phyloP scores from a whole-genome alignment of 2,797 vertebrate species.

The Mormyrops boulengeri region DNA sequence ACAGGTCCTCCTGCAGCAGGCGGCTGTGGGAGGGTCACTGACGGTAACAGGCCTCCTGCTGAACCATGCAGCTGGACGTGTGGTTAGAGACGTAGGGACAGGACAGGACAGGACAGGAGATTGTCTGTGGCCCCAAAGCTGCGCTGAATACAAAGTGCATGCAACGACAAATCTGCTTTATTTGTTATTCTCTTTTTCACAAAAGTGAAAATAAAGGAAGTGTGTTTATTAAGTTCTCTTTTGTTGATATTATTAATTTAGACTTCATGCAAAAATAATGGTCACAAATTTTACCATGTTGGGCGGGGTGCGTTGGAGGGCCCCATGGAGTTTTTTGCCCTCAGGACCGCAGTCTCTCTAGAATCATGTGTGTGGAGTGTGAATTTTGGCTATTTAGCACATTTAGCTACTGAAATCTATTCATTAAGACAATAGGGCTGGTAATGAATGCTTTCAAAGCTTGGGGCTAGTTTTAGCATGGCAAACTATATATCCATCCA shows the following conservation, averaged over 20 bases:
- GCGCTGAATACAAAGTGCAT: not conserved
- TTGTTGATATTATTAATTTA: not conserved
- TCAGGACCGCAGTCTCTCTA: not conserved
- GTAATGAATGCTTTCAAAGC: not conserved
- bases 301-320: not conserved
- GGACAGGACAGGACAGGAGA: not conserved
- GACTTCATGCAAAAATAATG: not conserved
- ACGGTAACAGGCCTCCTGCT: not conserved
- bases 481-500: conserved; percentile 2
- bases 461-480: not conserved
- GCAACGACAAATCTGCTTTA: not conserved
- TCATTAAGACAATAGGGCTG: not conserved
- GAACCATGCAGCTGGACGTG: not conserved
- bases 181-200: not conserved
- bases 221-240: not conserved
- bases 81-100: not conserved
- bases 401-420: not conserved
- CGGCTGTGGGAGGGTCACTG: not conserved
- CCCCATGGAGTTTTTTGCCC: not conserved
- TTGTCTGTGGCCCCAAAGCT: not conserved
- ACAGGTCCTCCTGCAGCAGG: not conserved
- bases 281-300: not conserved
- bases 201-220: not conserved
- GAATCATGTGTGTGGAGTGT: not conserved
- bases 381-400: not conserved